Conservation (phyloP, 1,140 invertebrate genomes). For the Brevipalpus yothersi region DNA sequence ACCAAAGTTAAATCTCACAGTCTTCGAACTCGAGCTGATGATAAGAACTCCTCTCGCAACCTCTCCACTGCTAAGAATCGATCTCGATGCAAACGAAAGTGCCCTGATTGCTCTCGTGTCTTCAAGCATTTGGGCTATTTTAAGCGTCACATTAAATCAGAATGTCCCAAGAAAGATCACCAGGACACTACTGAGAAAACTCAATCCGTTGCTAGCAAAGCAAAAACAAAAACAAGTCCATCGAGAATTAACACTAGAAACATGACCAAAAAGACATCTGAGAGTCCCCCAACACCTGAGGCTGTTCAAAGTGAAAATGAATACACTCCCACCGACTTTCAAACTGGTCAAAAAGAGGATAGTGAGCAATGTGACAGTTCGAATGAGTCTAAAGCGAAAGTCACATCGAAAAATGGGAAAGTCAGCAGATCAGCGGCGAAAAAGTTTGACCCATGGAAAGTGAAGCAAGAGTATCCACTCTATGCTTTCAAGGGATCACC, state of each 20-base stretch:
- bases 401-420: neutral
- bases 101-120: constrained; percentile 5
- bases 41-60: neutral
- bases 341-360: neutral
- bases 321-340: neutral
- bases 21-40: neutral
- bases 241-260: neutral
- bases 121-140: constrained; percentile 10
- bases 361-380: neutral
- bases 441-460: neutral
- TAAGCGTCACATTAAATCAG: constrained; percentile 6
- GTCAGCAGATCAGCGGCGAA: neutral
- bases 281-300: neutral
- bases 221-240: neutral
- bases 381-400: neutral
- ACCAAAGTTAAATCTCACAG: neutral
- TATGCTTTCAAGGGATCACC: constrained; percentile 4
- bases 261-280: too few relatives aligned
- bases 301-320: neutral
- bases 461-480: constrained; percentile 1
- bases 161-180: neutral
- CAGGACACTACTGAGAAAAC: neutral
- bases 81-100: neutral
- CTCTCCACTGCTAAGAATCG: too few relatives aligned
- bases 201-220: neutral